Conservation (phyloP, 2,113 vertebrate species). For the Paradisaea rubra region DNA sequence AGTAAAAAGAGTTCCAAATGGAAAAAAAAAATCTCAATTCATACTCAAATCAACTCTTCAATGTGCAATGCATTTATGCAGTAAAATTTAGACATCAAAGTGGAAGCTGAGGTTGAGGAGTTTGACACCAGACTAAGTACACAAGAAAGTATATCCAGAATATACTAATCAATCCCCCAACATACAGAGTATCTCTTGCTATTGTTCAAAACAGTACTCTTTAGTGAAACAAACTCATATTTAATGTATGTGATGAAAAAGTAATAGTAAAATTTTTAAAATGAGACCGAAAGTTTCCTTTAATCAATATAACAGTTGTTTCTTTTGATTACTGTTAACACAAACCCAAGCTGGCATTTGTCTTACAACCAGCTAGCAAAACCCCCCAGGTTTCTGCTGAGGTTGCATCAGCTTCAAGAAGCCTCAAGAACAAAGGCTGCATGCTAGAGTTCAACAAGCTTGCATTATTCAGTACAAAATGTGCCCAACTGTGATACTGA, state of each 20-base stretch:
- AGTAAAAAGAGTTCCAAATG: not conserved
- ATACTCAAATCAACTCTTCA: not conserved
- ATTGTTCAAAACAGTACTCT: not conserved
- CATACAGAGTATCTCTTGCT: not conserved
- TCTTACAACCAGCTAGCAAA: not conserved
- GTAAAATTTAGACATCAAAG: not conserved
- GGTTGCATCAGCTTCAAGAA: not conserved
- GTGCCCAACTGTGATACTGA: not conserved
- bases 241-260: not conserved
- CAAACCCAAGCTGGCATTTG: not conserved
- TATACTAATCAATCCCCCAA: not conserved
- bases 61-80: fast-evolving
- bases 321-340: not conserved
- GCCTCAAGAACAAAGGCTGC: slow-evolving; percentile 14
- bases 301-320: not conserved
- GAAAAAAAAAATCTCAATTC: not conserved
- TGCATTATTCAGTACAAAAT: not conserved
- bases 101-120: not conserved
- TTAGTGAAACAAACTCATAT: not conserved
- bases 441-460: not conserved
- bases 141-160: not conserved
- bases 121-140: not conserved
- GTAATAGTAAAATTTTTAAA: not conserved
- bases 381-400: not conserved
- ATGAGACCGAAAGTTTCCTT: not conserved